Percentiles rank a stretch among this genome's conserved stretches.
Conservation (phyloP, 2,113 vertebrate species). For the Scytalopus superciliaris region DNA sequence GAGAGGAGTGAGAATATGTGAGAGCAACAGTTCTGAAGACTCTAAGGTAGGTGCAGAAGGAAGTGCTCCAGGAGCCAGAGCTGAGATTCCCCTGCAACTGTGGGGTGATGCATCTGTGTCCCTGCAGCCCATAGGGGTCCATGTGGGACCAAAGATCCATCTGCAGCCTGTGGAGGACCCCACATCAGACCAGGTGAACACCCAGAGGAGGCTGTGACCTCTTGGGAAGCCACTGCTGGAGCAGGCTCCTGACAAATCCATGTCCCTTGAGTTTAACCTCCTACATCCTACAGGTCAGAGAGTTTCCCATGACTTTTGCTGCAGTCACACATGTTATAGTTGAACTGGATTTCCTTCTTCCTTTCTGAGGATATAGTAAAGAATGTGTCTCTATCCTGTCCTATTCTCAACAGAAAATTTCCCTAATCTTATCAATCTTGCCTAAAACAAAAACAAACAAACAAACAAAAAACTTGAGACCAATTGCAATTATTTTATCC, state of each 20-base stretch:
- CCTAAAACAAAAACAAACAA: not conserved
- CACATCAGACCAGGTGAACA: not conserved
- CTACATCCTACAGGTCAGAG: not conserved
- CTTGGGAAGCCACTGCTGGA: fast-evolving
- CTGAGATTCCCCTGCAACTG: not conserved
- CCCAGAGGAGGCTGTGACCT: not conserved
- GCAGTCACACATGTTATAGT: not conserved
- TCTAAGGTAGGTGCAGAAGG: not conserved
- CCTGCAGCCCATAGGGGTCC: not conserved
- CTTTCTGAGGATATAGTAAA: not conserved
- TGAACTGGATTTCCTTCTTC: not conserved
- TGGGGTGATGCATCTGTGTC: not conserved
- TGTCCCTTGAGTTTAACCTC: not conserved
- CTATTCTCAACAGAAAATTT: not conserved
- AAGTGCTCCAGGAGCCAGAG: not conserved
- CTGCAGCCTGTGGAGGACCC: too few species aligned
- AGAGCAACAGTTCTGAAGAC: not conserved
- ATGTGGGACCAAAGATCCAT: not conserved
- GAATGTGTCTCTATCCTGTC: not conserved
- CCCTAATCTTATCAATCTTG: not conserved
- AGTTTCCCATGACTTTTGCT: not conserved
- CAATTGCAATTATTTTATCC: not conserved
- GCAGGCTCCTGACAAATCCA: not conserved
- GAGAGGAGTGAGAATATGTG: not conserved
- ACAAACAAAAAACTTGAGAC: not conserved